Percentiles rank a stretch among this genome's conserved stretches.
phyloP scores from a whole-genome alignment of 2,888 invertebrate species.

The Capitulum mitella region DNA sequence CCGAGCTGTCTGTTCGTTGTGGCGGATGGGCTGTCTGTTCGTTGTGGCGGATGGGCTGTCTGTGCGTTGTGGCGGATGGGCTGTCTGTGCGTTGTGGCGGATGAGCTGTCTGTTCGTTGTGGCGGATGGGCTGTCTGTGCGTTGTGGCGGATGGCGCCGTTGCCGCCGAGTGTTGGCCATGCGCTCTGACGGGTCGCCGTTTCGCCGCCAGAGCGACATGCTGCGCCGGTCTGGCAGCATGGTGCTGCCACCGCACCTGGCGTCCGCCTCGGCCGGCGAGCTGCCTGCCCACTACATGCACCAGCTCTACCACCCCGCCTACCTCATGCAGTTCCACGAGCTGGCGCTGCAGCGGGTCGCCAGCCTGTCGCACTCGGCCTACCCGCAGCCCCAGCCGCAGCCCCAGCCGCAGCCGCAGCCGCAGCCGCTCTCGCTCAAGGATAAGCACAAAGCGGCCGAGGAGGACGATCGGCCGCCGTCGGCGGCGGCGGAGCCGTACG shows the following conservation, averaged over 20 bases:
- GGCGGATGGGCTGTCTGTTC: no score
- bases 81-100: no score
- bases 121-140: no score
- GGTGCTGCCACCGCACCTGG: neutral
- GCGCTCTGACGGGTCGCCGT: no score
- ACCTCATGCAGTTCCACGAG: conserved; percentile 41
- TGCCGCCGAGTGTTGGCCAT: no score
- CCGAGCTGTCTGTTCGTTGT: no score
- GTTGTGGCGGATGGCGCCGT: no score
- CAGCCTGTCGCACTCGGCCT: no score
- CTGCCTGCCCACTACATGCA: conserved; percentile 26
- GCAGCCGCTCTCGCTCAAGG: conserved; percentile 28
- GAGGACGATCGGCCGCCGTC: conserved; percentile 21
- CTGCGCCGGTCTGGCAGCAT: neutral
- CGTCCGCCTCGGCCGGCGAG: neutral
- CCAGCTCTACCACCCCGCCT: conserved; percentile 36
- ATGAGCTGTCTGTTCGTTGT: no score
- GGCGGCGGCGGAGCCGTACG: conserved; percentile 27
- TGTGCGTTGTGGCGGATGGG: no score
- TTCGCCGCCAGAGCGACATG: neutral
- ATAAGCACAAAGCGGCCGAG: conserved; percentile 26
- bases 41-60: no score
- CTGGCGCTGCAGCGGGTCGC: neutral
- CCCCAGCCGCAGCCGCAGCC: conserved; percentile 2
- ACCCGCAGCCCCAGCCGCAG: neutral